Conservation (phyloP, 2,888 invertebrate genomes). For the Scelioninae gen. 1 region DNA sequence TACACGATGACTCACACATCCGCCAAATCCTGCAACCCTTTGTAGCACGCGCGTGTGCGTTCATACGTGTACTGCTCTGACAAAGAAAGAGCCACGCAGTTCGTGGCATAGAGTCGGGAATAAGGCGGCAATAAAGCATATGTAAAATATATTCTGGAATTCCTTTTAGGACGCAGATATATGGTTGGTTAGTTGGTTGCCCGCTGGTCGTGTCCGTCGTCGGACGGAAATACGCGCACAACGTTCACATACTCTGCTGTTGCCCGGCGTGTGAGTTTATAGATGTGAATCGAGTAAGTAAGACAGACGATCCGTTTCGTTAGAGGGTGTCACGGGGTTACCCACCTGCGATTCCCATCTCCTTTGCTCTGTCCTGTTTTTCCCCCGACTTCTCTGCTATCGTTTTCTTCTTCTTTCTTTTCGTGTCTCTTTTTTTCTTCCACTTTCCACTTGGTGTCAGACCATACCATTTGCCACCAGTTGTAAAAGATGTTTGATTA, state of each 20-base stretch:
- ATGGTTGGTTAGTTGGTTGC: conserved; percentile 76
- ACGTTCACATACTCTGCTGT: conserved; percentile 49
- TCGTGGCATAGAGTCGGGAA: conserved; percentile 81
- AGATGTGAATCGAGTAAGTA: conserved; percentile 72
- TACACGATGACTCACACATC: conserved; percentile 54
- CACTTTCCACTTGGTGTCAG: conserved; percentile 53
- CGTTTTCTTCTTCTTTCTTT: conserved; percentile 39
- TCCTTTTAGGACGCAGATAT: conserved; percentile 84
- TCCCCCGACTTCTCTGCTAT: conserved; percentile 28
- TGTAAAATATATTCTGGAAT: conserved; percentile 85
- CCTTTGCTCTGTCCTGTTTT: conserved; percentile 50
- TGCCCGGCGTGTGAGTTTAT: conserved; percentile 63
- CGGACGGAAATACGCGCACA: conserved; percentile 66
- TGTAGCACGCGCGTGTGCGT: conserved; percentile 34
- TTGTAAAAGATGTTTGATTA: conserved; percentile 63
- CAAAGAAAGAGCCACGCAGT: conserved; percentile 70
- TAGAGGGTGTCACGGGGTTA: conserved; percentile 72
- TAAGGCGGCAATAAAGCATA: conserved; percentile 84
- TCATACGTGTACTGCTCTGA: conserved; percentile 32
- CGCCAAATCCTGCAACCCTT: conserved; percentile 54
- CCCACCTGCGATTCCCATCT: conserved; percentile 70
- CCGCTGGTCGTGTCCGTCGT: conserved; percentile 70
- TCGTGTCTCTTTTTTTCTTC: too few relatives aligned
- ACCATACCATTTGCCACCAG: conserved; percentile 67
- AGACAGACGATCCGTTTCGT: conserved; percentile 72